A percentile compares a stretch with the other conserved stretches of the same genome.
These are phyloP conservation scores for Calonectris borealis DNA, from an alignment of 2,113 vertebrate genomes.

Conservation along the genomic window DNA sequence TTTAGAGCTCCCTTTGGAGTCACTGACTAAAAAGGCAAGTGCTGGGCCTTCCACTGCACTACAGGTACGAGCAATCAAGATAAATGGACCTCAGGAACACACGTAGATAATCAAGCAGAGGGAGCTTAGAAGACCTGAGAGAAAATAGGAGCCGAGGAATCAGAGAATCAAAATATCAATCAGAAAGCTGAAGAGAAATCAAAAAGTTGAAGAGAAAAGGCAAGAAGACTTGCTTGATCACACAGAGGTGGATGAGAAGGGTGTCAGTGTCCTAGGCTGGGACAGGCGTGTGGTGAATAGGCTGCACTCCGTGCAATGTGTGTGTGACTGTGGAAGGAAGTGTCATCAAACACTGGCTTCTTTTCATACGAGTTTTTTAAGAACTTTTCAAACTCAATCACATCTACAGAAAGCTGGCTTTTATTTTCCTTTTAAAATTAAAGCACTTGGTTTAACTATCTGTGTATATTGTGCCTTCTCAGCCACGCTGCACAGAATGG, in stretches of 20 bases:
- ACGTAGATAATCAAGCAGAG: rapidly evolving
- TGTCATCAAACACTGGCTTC: background rate
- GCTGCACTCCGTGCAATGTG: background rate
- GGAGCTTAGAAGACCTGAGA: background rate
- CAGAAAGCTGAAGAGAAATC: background rate
- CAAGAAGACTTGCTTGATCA: background rate
- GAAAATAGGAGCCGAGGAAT: background rate
- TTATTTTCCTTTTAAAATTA: background rate
- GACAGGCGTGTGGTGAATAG: background rate
- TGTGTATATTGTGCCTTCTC: background rate
- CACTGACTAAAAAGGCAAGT: background rate
- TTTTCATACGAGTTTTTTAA: background rate
- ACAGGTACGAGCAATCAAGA: rapidly evolving
- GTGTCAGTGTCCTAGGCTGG: background rate
- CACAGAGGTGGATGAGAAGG: background rate
- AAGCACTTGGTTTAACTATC: background rate
- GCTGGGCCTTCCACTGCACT: background rate
- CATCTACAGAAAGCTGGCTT: background rate
- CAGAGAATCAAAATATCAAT: background rate
- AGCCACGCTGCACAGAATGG: background rate
- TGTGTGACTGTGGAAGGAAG: background rate
- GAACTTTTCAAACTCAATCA: background rate
- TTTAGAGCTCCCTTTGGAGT: background rate
- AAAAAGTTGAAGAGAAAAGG: background rate
- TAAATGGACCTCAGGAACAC: background rate